Evolutionary conservation across 1,140 invertebrate species (phyloP).

Genomic region (Drosophila ambigua): DNA sequence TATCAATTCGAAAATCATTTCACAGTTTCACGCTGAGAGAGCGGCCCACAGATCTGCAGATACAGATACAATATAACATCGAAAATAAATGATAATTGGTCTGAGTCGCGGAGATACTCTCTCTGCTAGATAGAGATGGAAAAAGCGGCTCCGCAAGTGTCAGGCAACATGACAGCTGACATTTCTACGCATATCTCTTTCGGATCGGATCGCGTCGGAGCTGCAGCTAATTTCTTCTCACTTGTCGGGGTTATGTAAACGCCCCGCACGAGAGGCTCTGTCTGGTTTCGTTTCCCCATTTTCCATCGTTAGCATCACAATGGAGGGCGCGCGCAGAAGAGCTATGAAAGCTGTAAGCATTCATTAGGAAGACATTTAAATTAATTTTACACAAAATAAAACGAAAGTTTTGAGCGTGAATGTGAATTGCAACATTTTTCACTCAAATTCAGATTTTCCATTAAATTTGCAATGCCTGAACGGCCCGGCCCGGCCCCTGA

Average conservation of each 20-base stretch:
- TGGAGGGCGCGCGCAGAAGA: constrained; percentile 15
- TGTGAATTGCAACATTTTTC: constrained; percentile 7
- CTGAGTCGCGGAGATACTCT: no score
- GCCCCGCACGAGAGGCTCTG: no score
- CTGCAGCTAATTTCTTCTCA: constrained; percentile 49
- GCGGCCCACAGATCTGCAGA: constrained; percentile 29
- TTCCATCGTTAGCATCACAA: constrained; percentile 52
- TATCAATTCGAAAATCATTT: constrained; percentile 46
- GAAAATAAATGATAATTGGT: constrained; percentile 46
- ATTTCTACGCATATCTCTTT: constrained; percentile 33
- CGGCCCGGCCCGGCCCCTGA: no score
- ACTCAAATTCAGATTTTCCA: constrained; percentile 8
- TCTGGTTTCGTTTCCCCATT: constrained; percentile 36
- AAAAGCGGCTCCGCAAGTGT: constrained; percentile 27
- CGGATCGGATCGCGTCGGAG: constrained; percentile 5
- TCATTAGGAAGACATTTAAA: constrained; percentile 77
- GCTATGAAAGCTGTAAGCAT: constrained; percentile 60
- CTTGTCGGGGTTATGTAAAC: constrained; percentile 40
- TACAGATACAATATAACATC: constrained; percentile 7
- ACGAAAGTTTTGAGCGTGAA: constrained; percentile 15
- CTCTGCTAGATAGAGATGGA: constrained; percentile 2
- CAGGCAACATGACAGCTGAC: constrained; percentile 48
- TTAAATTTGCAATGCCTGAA: constrained; percentile 3
- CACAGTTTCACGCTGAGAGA: constrained; percentile 43
- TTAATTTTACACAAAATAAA: constrained; percentile 54